phyloP scores from a whole-genome alignment of 2,113 vertebrate species.

The Varanus salvator region DNA sequence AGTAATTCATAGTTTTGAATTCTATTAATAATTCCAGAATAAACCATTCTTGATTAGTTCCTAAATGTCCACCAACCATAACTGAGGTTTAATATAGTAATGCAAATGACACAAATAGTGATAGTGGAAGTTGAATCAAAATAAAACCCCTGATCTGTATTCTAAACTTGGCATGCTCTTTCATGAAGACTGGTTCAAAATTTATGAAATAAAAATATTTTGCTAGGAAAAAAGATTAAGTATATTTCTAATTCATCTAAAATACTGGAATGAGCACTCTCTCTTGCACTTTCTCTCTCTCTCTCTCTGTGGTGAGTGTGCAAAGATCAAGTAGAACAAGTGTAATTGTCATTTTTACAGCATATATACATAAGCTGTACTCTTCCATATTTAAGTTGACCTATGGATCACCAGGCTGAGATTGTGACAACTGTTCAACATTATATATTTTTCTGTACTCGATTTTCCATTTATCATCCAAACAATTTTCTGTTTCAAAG shows the following conservation, averaged over 20 bases:
- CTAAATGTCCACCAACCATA: neutral
- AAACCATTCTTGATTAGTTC: neutral
- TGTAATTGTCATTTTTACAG: neutral
- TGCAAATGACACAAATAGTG: neutral
- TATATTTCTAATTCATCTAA: neutral
- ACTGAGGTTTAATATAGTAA: neutral
- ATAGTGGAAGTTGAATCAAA: neutral
- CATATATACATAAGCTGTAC: neutral
- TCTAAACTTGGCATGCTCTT: neutral
- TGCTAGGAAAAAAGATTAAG: neutral
- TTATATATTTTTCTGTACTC: conserved; percentile 19
- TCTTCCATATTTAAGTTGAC: neutral
- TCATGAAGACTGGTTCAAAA: neutral
- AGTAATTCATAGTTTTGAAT: neutral
- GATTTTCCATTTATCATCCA: conserved; percentile 29
- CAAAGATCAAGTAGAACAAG: neutral
- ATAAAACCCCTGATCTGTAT: neutral
- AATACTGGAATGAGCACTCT: neutral
- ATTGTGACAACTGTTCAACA: conserved; percentile 22
- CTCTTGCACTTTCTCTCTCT: too few relatives aligned
- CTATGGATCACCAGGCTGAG: conserved; percentile 1
- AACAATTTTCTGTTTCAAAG: conserved; percentile 44
- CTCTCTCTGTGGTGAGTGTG: too few relatives aligned
- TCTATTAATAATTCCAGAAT: neutral
- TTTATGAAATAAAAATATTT: neutral